These are phyloP conservation scores for Lordiphosa stackelbergi DNA, from an alignment of 1,140 invertebrate species.

Conservation along the genomic window DNA sequence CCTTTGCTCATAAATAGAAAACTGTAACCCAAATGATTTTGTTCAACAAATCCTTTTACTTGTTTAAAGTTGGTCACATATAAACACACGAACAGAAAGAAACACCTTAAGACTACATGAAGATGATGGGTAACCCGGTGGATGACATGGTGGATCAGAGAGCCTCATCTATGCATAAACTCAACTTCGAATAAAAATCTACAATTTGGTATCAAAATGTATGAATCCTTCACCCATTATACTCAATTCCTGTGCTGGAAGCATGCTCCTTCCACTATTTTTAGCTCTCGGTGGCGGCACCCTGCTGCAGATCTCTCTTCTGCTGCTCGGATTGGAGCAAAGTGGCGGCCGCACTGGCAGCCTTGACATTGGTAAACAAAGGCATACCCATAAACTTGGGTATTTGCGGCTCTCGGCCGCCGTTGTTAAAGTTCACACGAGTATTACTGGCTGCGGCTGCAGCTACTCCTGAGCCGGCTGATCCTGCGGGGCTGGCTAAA, in stretches of 20 bases:
- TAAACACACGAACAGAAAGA: slow-evolving; percentile 65
- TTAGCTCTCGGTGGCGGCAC: slow-evolving; percentile 22
- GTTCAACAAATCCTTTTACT: slow-evolving; percentile 66
- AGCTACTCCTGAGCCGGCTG: slow-evolving; percentile 4
- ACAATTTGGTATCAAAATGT: slow-evolving; percentile 48
- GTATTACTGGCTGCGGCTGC: slow-evolving; percentile 15
- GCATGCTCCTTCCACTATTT: slow-evolving; percentile 18
- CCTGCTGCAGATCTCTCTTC: slow-evolving; percentile 26
- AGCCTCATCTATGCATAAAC: slow-evolving; percentile 19
- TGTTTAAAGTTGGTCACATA: slow-evolving; percentile 67
- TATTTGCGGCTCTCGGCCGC: slow-evolving; percentile 39
- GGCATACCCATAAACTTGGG: slow-evolving; percentile 89
- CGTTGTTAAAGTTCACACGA: slow-evolving; percentile 33
- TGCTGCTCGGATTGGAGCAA: slow-evolving; percentile 34
- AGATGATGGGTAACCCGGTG: slow-evolving; percentile 28
- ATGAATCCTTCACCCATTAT: slow-evolving; percentile 28
- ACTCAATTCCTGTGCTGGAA: slow-evolving; percentile 55
- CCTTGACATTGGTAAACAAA: slow-evolving; percentile 78
- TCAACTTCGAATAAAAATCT: slow-evolving; percentile 36
- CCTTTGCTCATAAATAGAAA: slow-evolving; percentile 72
- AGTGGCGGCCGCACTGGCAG: slow-evolving; percentile 42
- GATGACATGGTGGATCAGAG: slow-evolving; percentile 25
- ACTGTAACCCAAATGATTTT: slow-evolving; percentile 4
- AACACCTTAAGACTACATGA: slow-evolving; percentile 64
- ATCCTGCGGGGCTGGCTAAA: slow-evolving; percentile 28